phyloP scores from a whole-genome alignment of 2,888 invertebrate genomes.

The Prenolepis imparis region DNA sequence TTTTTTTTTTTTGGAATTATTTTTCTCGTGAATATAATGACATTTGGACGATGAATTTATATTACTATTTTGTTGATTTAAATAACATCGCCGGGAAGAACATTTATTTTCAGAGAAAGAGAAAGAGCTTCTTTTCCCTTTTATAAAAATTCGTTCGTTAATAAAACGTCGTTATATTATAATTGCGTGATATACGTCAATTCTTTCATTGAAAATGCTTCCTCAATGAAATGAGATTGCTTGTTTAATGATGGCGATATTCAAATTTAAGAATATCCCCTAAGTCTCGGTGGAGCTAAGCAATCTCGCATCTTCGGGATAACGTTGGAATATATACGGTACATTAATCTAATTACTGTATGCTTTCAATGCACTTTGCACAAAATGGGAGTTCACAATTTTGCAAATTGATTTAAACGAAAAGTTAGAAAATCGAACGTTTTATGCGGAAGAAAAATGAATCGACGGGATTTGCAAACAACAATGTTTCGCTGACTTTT shows the following conservation, averaged over 20 bases:
- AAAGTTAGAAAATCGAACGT: not conserved
- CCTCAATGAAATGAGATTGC: conserved; percentile 6
- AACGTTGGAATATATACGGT: conserved; percentile 31
- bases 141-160: conserved; percentile 2
- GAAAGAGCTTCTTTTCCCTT: not conserved
- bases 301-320: conserved; percentile 47
- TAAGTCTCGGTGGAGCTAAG: conserved; percentile 31
- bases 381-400: conserved; percentile 34
- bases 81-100: not conserved
- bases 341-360: conserved; percentile 64
- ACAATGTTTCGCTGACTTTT: not conserved
- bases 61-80: conserved; percentile 11
- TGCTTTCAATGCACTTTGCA: conserved; percentile 31
- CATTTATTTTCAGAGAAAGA: not conserved
- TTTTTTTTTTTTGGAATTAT: conserved; percentile 18
- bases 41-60: not conserved
- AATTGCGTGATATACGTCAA: not conserved
- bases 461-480: not conserved
- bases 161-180: not conserved
- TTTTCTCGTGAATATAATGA: not conserved
- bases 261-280: conserved; percentile 21
- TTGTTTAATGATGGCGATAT: conserved; percentile 14
- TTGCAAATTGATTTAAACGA: conserved; percentile 28
- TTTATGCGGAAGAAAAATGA: not conserved
- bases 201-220: not conserved